Base-by-base conservation (phyloP, 1,140 invertebrate genomes). In the Zaprionus inermis region DNA sequence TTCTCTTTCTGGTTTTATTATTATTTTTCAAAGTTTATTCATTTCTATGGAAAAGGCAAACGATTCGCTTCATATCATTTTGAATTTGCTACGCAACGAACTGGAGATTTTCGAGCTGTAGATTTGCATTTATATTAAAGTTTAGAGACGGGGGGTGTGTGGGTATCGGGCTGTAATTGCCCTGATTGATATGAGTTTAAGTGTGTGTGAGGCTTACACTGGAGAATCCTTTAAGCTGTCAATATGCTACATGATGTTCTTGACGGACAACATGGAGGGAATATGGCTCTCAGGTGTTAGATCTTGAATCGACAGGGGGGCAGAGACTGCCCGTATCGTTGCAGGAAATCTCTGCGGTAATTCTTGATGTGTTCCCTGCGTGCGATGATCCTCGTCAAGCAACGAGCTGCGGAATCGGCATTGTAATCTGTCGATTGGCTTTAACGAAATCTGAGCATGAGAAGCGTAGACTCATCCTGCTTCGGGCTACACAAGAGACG, bases 41-140 rank as follows among this genome's bases (percentile, higher is more conserved):
- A 80, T 88, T 89, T 88, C 79, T 63, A 75, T 89, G 60, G 77
- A 79, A 83, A 78, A 74, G 65, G 55, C 65, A 56, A 58, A 51
- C 76, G 70, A 86, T 88, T 86, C 83, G 83, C 77, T 86, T 86
- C 83, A 88, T 88, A 79, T 88, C 72, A 86, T 88, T 88, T 88
- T 80, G 73, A 88, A 88, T 88, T 88, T 88, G 79, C 60, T 88
- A 89, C 83, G 83, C 83, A 88, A 78, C 70, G 58, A 69, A 66
- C 67, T 79, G 52, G 56, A 72, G 59, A 72, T 78, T 86, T 86
- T 72, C 38, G 24, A 55, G 68, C 73, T 79, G 79, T 73, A 51
- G 79, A 88, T 86, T 88, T 88, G 83, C 83, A 88, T 88, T 89
- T 88, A 88, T 88, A 88, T 88, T 88, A 88, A 88, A 79, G 72